Percentiles rank a stretch among this genome's conserved stretches.
These are phyloP conservation scores for Epistrophe grossulariae DNA, from an alignment of 2,888 invertebrate genomes.

Conservation along the genomic window DNA sequence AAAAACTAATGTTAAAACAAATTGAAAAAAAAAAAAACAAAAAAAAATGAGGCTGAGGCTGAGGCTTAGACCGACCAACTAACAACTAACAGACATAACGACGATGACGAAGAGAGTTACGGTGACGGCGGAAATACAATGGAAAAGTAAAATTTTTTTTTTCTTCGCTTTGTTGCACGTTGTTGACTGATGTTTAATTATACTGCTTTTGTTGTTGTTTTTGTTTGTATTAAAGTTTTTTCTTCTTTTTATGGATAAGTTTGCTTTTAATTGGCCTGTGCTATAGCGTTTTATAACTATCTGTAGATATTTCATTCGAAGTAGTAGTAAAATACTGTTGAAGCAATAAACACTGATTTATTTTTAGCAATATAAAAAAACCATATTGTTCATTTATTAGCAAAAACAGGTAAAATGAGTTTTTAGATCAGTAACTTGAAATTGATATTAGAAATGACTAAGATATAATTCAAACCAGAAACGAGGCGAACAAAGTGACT, in stretches of 20 bases:
- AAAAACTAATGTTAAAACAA: conserved; percentile 38
- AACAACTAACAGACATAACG: background rate
- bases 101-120: background rate
- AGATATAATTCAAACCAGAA: no score
- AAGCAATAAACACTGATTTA: background rate
- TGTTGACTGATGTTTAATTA: conserved; percentile 54
- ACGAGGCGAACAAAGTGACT: no score
- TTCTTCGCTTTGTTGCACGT: conserved; percentile 50
- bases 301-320: background rate
- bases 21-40: conserved; percentile 34
- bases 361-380: background rate
- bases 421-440: no score
- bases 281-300: background rate
- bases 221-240: background rate
- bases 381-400: background rate
- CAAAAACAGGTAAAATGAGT: no score
- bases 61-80: background rate
- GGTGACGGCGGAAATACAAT: conserved; percentile 12
- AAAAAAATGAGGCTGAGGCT: conserved; percentile 4
- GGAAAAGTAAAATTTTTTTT: conserved; percentile 35
- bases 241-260: background rate
- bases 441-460: no score
- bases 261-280: conserved; percentile 23
- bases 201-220: conserved; percentile 12
- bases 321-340: background rate